Conservation (phyloP, 2,888 invertebrate genomes). For the Brachycybe producta region DNA sequence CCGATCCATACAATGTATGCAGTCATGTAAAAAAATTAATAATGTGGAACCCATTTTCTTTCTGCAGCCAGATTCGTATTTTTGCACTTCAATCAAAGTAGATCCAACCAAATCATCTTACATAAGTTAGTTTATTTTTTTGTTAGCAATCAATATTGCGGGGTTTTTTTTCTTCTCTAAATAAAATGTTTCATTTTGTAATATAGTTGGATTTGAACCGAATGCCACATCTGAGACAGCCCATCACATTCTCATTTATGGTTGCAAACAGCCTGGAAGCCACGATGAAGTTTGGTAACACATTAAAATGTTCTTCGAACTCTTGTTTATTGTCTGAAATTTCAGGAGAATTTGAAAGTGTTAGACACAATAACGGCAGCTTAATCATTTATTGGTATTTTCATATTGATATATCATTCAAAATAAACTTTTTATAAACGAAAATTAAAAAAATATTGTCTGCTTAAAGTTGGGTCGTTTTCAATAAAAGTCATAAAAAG, state of each 20-base stretch:
- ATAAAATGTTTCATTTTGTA: slow-evolving; percentile 4
- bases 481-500: too few species aligned
- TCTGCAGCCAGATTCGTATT: slow-evolving; percentile 2
- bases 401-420: too few species aligned
- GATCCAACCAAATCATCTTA: slow-evolving; percentile 1
- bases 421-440: too few species aligned
- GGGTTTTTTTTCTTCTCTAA: background rate
- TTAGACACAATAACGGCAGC: too few species aligned
- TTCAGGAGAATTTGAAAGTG: background rate
- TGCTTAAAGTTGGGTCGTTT: too few species aligned
- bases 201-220: slow-evolving; percentile 68
- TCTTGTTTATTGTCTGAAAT: too few species aligned
- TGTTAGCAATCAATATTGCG: too few species aligned
- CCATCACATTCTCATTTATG: slow-evolving; percentile 87
- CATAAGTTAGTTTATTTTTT: slow-evolving; percentile 1
- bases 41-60: background rate
- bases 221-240: slow-evolving; percentile 80
- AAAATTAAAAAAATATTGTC: too few species aligned
- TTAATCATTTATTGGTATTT: too few species aligned
- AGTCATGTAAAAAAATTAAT: too few species aligned
- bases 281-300: slow-evolving; percentile 58
- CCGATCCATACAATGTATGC: too few species aligned
- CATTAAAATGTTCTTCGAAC: slow-evolving; percentile 17
- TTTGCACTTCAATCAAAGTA: slow-evolving; percentile 11
- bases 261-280: slow-evolving; percentile 67